These are phyloP conservation scores for Alsophila aescularia DNA, from an alignment of 2,888 invertebrate species.

Conservation along the genomic window DNA sequence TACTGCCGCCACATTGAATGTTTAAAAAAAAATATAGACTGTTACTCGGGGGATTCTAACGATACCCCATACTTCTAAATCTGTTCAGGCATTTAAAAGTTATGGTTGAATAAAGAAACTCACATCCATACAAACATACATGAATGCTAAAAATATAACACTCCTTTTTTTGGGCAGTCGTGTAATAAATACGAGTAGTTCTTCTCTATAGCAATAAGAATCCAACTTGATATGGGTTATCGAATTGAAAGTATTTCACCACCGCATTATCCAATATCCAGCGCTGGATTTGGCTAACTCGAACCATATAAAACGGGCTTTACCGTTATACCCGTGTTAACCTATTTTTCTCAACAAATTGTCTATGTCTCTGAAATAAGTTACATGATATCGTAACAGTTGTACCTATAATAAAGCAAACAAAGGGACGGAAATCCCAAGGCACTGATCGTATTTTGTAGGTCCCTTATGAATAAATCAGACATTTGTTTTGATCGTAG, in stretches of 20 bases:
- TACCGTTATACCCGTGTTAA: conserved; percentile 32
- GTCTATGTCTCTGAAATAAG: conserved; percentile 34
- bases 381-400: conserved; percentile 36
- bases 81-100: no score
- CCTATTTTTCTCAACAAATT: conserved; percentile 37
- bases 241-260: conserved; percentile 24
- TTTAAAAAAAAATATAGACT: no score
- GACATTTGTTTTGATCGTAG: conserved; percentile 75
- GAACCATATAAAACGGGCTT: conserved; percentile 26
- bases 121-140: no score
- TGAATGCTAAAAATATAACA: no score
- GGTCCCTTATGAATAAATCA: conserved; percentile 52
- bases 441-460: conserved; percentile 46
- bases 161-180: no score
- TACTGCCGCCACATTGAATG: no score
- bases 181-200: no score
- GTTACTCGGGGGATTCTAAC: no score
- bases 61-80: no score
- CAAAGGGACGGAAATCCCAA: conserved; percentile 48
- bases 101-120: no score
- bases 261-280: conserved; percentile 28
- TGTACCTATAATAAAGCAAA: conserved; percentile 46
- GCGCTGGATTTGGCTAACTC: conserved; percentile 26
- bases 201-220: no score
- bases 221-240: conserved; percentile 16